Evolutionary conservation across 2,888 invertebrate species (phyloP), one percentile per base, ranked within the genome.

Genomic region (Tinea trinotella): DNA sequence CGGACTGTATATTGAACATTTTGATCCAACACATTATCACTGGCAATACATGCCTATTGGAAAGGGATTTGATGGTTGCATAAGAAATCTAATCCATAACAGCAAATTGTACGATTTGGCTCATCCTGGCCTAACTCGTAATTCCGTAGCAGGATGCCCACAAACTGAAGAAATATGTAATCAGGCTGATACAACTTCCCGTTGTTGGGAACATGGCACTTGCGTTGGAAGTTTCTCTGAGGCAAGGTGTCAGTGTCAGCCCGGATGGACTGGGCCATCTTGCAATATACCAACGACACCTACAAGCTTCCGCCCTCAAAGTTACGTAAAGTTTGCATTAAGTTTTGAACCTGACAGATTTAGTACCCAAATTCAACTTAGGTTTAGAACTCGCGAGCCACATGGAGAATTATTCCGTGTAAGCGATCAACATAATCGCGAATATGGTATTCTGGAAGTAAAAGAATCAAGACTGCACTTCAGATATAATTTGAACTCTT

Each of bases 251-350:
- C 94, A 95, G 63, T 99, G 99, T 68, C 92, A 93, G 62, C 97
- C 98, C 0, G 99, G 99, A 7, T 99, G 94, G 93, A 94, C 94
- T 0, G 98, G 98, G 6, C 94, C 94, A 0, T 92, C 93, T 0
- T 96, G 96, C 69, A 92, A 93, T 64, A 89, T 93, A 46, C 91
- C 93, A 53, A 97, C 96, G 0, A 93, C 93, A 49, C 95, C 96
- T 0, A 95, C 96, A 0, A 97, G 97, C 57, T 97, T 98, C 76
- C 93, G 95, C 68, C 92, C 93, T 0, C 95, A 96, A 74, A 97
- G 97, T 61, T 98, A 97, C 75, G 96, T 98, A n/a, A 97, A 97
- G 73, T 98, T 98, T 73, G 96, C 97, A 1, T 83, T 98, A 24
- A 96, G 96, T 63, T 97, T 97, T 71, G 96, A 97, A 70, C 97